Evolutionary conservation across 2,888 invertebrate species (phyloP).

Genomic region (Mycogona germanica): DNA sequence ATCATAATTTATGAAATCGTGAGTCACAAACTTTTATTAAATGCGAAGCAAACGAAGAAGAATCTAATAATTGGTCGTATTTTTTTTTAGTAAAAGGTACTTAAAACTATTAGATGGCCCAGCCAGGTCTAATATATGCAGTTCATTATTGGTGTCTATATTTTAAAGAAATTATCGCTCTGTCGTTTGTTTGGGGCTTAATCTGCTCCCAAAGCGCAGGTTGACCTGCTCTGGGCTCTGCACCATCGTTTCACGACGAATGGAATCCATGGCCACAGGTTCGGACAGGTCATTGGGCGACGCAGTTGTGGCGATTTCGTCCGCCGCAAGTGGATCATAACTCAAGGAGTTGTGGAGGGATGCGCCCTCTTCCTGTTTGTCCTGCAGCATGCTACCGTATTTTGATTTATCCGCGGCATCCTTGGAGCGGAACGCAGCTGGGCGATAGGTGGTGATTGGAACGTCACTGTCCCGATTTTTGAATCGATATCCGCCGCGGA

Average conservation of each 20-base stretch:
- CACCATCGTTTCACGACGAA: neutral
- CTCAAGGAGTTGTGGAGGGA: slow-evolving; percentile 6
- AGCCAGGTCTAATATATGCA: neutral
- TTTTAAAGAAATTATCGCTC: neutral
- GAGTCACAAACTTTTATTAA: too few relatives aligned
- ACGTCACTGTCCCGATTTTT: slow-evolving; percentile 2
- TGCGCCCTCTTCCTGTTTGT: neutral
- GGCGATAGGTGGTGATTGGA: slow-evolving; percentile 8
- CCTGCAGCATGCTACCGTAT: neutral
- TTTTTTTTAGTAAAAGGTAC: neutral
- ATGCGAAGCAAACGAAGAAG: too few relatives aligned
- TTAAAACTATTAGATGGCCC: neutral
- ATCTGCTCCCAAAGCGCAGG: slow-evolving; percentile 1
- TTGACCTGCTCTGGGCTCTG: neutral
- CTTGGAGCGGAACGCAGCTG: neutral
- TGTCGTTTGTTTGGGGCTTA: neutral
- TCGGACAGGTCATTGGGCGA: neutral
- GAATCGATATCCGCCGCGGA: neutral
- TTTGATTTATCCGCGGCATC: neutral
- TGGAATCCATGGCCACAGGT: neutral
- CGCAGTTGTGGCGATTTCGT: neutral
- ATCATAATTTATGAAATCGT: too few relatives aligned
- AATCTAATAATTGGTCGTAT: too few relatives aligned
- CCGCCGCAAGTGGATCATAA: too few relatives aligned
- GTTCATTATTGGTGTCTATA: neutral